Evolutionary conservation across 2,797 vertebrate species (phyloP).

Genomic region (Choloepus didactylus): DNA sequence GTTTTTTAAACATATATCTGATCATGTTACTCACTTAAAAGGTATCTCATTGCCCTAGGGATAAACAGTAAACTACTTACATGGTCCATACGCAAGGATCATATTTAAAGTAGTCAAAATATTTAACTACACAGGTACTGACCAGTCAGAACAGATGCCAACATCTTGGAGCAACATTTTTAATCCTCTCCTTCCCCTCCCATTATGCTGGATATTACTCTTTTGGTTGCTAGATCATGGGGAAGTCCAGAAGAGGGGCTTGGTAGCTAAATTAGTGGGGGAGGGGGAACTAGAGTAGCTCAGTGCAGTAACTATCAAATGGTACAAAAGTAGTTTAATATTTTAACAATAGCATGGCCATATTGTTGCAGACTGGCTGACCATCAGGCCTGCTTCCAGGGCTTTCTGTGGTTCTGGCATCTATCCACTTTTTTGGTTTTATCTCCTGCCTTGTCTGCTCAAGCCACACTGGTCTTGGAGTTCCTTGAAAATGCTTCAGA

Average conservation of each 20-base stretch:
- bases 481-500: not conserved
- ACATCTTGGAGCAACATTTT: not conserved
- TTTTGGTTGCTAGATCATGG: not conserved
- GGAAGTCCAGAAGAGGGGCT: not conserved
- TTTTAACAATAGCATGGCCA: not conserved
- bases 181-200: too few relatives aligned
- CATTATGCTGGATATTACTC: too few relatives aligned
- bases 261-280: not conserved
- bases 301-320: not conserved
- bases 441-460: not conserved
- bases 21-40: conserved; percentile 9
- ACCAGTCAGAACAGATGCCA: not conserved
- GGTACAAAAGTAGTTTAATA: not conserved
- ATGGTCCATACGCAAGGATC: not conserved
- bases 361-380: not conserved
- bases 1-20: not conserved
- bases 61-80: not conserved
- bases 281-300: not conserved
- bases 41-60: not conserved
- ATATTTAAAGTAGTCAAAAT: not conserved
- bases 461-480: not conserved
- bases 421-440: not conserved
- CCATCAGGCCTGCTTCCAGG: not conserved
- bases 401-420: not conserved
- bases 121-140: not conserved